Evolutionary conservation across 2,797 vertebrate genomes (phyloP), one percentile per base, ranked within the genome.

Genomic region (Enteromius afrohamiltoni): DNA sequence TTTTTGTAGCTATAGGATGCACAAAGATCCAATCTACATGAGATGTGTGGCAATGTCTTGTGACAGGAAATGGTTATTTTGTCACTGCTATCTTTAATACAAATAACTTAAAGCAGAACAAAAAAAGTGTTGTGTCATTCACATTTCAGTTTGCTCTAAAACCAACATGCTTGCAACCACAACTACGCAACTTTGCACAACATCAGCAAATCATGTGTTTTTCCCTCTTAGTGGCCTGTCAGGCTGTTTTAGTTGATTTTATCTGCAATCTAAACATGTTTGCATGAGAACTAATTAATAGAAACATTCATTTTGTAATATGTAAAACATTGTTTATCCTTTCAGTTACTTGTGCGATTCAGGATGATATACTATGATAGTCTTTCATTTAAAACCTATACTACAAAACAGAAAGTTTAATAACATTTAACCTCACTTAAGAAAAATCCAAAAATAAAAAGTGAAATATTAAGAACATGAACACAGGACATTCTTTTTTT

Each of bases 71-170:
- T 14, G 34, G 26, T 23, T 3, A 13, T 17, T 79, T 68, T 55
- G 10, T 42, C 34, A 14, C 42, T 70, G 31, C 29, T 40, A 58
- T 42, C 6, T 26, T 60, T 17, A 40, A 55, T 26, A 11, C 37
- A 80, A 70, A 80, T 40, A 49, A 14, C 40, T n/a, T 65, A 40
- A 53, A 23, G 53, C 45, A 34, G 62, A 68, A 51, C 34, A 29
- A 77, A 62, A 73, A 37, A 29, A 3, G 0, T 13, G 60, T 31
- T 31, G 29, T 34, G 10, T 34, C 19, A 4, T 74, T 19, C 10
- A 1, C 23, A 79, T 23, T 37, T 47, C 13, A 47, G 19, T 62
- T 62, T 64, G 40, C 2, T 34, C 26, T 65, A 65, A 9, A 81
- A 64, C 13, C 42, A 16, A n/a, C 17, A 29, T 23, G n/a, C 16